Percentiles rank a stretch among this genome's conserved stretches.
These are phyloP conservation scores for Argyrosomus regius DNA, from an alignment of 2,797 vertebrate species.

Conservation along the genomic window DNA sequence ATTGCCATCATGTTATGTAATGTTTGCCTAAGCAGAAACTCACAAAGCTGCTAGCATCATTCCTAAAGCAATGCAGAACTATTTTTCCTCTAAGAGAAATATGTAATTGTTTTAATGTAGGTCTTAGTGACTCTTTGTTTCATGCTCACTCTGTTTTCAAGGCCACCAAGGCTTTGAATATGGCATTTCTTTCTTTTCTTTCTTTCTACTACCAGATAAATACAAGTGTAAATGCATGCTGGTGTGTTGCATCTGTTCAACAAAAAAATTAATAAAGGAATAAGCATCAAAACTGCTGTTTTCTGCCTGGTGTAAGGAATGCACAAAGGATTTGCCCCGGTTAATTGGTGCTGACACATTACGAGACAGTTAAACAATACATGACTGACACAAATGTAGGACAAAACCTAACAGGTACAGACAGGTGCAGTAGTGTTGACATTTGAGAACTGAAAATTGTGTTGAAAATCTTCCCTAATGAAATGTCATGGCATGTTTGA, in stretches of 20 bases:
- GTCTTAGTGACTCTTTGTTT: too few relatives aligned
- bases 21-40: too few relatives aligned
- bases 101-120: neutral
- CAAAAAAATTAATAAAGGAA: too few relatives aligned
- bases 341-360: constrained; percentile 35
- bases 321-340: constrained; percentile 1
- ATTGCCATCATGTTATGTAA: neutral
- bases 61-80: neutral
- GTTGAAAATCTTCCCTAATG: constrained; percentile 42
- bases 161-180: neutral
- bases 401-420: constrained; percentile 24
- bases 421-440: constrained; percentile 29
- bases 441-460: constrained; percentile 36
- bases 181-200: too few relatives aligned
- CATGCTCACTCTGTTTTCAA: neutral
- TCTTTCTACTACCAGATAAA: neutral
- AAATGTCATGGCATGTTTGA: constrained; percentile 46
- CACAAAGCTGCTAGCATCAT: neutral
- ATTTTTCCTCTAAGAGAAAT: neutral
- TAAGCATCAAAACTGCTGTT: neutral
- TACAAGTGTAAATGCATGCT: neutral
- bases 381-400: constrained; percentile 25
- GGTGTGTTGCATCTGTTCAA: neutral
- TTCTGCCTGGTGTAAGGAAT: neutral
- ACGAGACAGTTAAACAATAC: constrained; percentile 27